phyloP scores from a whole-genome alignment of 2,797 vertebrate species.

The Apogon talboti region DNA sequence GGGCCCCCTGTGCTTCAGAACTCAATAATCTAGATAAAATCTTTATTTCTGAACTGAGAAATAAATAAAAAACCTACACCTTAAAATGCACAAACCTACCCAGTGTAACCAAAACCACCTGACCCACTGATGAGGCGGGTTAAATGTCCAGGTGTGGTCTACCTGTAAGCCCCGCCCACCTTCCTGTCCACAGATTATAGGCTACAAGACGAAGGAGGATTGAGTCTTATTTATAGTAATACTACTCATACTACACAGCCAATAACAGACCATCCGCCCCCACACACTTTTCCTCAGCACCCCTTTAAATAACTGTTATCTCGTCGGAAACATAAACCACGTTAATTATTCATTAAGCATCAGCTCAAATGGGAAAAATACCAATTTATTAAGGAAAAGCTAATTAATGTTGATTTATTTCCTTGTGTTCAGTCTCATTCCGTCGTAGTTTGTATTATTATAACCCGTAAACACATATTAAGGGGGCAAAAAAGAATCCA shows the following conservation, averaged over 20 bases:
- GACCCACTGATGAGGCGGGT: no score
- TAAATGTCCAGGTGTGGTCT: slow-evolving; percentile 16
- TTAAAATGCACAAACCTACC: no score
- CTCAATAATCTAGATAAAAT: no score
- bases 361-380: background rate
- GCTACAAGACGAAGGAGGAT: slow-evolving; percentile 19
- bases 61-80: no score
- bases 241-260: slow-evolving; percentile 16
- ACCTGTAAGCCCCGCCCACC: slow-evolving; percentile 61
- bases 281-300: background rate
- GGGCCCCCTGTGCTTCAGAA: no score
- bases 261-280: background rate
- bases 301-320: background rate
- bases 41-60: no score
- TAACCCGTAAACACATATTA: background rate
- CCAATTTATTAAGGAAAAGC: background rate
- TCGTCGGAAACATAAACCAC: background rate
- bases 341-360: slow-evolving; percentile 22
- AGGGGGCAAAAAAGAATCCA: accelerated
- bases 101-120: no score
- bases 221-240: slow-evolving; percentile 37
- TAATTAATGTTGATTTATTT: background rate
- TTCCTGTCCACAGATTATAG: slow-evolving; percentile 49
- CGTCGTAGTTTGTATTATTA: background rate
- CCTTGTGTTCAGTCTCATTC: background rate